These are phyloP conservation scores for Ailurus styani DNA, from an alignment of 2,113 vertebrate species.

Conservation along the genomic window DNA sequence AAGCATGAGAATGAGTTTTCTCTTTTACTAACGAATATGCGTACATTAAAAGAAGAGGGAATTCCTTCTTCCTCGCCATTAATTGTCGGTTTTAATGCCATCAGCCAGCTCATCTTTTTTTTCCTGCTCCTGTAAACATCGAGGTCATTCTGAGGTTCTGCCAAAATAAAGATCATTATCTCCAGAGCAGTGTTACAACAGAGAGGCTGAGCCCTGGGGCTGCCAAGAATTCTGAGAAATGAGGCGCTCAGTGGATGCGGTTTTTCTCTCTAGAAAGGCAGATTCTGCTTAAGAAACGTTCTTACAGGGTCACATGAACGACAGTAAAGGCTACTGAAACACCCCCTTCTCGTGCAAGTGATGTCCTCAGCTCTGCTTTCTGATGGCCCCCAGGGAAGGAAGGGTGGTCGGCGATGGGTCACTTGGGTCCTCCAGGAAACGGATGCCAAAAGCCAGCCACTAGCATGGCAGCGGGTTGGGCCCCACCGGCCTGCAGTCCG, in stretches of 20 bases:
- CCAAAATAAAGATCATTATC: not conserved
- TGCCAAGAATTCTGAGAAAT: not conserved
- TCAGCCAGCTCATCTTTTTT: not conserved
- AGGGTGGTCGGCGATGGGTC: not conserved
- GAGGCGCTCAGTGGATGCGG: not conserved
- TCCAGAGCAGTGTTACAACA: not conserved
- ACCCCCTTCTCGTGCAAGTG: not conserved
- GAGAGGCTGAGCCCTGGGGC: not conserved
- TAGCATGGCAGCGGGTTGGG: accelerated
- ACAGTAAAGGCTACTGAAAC: not conserved
- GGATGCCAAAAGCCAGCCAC: not conserved
- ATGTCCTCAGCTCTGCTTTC: accelerated
- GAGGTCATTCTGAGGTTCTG: not conserved
- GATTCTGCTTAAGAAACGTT: not conserved
- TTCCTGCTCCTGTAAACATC: conserved; percentile 6
- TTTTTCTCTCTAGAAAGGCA: not conserved
- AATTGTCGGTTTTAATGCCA: not conserved
- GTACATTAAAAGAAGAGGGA: accelerated
- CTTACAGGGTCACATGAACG: not conserved
- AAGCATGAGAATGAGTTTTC: not conserved
- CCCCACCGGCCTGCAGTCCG: accelerated
- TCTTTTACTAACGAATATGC: not conserved
- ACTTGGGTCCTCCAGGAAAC: not conserved
- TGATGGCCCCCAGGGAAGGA: not conserved
- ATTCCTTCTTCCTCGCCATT: not conserved